Evolutionary conservation across 2,888 invertebrate species (phyloP), one percentile per base, ranked within the genome.

Genomic region (Platycheirus albimanus): DNA sequence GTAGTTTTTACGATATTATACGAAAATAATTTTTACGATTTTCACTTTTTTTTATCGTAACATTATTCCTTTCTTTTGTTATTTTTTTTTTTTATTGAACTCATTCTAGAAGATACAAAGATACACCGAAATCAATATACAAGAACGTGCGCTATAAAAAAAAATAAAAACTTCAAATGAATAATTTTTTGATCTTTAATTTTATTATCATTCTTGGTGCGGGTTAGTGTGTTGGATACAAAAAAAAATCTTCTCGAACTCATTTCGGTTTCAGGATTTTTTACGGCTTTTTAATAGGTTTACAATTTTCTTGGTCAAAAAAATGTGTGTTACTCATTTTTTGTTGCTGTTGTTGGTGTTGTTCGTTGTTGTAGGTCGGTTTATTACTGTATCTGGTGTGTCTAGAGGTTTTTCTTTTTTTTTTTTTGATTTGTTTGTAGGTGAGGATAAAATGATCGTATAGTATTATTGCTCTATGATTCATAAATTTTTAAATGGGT

Each of bases 221-320:
- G 80, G 49, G 74, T 17, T 69, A 63, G 74, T 79, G 61, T 70
- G 15, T 11, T 33, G 75, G n/a, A 6, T 41, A 10, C 19, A 28
- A 15, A 47, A 56, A 28, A 15, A 47, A 56, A 71, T 52, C 78
- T 74, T 56, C 58, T 80, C 80, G 76, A 61, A 70, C 76, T 76
- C 56, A 70, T 80, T 76, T 77, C 71, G 61, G 61, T 79, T 74
- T 58, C 45, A 17, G 33, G 13, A 47, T 54, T 63, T 72, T 76
- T 71, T 81, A 81, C 77, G 80, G 77, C 80, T 52, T 66, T 81
- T 81, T 81, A 81, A 81, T 81, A 77, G 80, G 71, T 76, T 71
- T 61, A 81, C 70, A 66, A 77, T 71, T 81, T 71, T 71, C 66
- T 71, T 71, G 80, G 76, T 77, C 75, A 36, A 49, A 56, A 54